Base-by-base conservation (phyloP, 2,888 invertebrate genomes). In the Miltochrista miniata region DNA sequence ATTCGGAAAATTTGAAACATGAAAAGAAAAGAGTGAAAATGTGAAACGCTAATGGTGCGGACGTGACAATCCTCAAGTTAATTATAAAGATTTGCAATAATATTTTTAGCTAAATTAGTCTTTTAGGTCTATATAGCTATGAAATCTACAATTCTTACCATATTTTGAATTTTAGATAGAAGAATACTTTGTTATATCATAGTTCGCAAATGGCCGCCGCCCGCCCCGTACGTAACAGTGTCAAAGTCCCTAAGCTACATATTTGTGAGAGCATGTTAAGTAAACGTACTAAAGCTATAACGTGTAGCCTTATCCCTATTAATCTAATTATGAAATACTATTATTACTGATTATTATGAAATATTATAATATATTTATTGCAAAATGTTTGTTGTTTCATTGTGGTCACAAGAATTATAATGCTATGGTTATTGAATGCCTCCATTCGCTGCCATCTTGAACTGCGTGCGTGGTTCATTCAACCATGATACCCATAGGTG, bases 351-450 rank as follows among this genome's bases (percentile, higher is more conserved):
- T 73, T 73, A 79, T 72, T 73, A 76, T 68, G 68, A 68, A 80
- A 81, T 83, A 84, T 79, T 70, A 82, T 86, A 84, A 83, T 86
- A 86, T 87, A 89, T 89, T 88, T 89, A 90, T 85, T 89, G 86
- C 81, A 74, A 79, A 71, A 70, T 55, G 36, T 49, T 51, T 1
- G 8, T 41, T 53, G 58, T 63, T 64, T 64, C 48, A 56, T 38
- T 38, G 2, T 4, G 18, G 18, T 24, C 5, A 24, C 18, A 2
- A 24, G 18, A 5, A 24, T 24, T 24, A 5, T 24, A 5, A 24
- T 5, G 5, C 5, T 24, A 5, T 24, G 2, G 2, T 24, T 24
- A n/a, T n/a, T n/a, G n/a, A n/a, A n/a, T n/a, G n/a, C n/a, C n/a
- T n/a, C n/a, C n/a, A n/a, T n/a, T n/a, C n/a, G n/a, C n/a, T n/a